phyloP scores from a whole-genome alignment of 1,140 invertebrate genomes.

The Nephila pilipes region DNA sequence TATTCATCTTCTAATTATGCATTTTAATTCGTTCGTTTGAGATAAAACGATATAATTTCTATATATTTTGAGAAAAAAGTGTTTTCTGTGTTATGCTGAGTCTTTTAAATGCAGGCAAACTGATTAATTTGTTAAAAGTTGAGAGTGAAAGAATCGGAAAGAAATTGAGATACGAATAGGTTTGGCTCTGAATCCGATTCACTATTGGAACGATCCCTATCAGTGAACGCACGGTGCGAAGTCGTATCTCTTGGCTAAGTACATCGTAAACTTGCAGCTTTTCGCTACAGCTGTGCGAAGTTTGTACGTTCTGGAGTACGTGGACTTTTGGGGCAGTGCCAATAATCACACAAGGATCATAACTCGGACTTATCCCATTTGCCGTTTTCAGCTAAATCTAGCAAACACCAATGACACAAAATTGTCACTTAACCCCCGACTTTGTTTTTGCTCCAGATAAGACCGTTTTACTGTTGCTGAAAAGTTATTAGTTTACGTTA shows the following conservation, averaged over 20 bases:
- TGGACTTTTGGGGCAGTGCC: conserved; percentile 51
- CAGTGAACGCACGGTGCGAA: conserved; percentile 40
- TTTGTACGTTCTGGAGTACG: conserved; percentile 42
- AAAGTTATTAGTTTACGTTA: conserved; percentile 40
- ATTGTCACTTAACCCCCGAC: background rate
- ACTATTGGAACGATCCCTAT: conserved; percentile 45
- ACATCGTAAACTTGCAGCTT: conserved; percentile 70
- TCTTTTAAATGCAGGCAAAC: too few relatives aligned
- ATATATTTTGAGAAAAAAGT: too few relatives aligned
- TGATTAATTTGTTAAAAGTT: too few relatives aligned
- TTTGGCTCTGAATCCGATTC: background rate
- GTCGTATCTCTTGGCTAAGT: conserved; percentile 75
- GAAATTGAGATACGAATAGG: too few relatives aligned
- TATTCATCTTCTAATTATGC: too few relatives aligned
- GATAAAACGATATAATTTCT: too few relatives aligned
- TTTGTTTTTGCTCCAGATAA: conserved; percentile 31
- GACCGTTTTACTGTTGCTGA: background rate
- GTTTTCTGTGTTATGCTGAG: too few relatives aligned
- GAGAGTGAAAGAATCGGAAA: too few relatives aligned
- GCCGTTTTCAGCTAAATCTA: conserved; percentile 33
- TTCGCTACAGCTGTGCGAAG: conserved; percentile 60
- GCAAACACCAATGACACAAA: conserved; percentile 41
- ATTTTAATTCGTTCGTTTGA: too few relatives aligned
- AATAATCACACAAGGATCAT: conserved; percentile 71
- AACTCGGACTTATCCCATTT: conserved; percentile 73